These are phyloP conservation scores for Trematomus loennbergii DNA, from an alignment of 2,113 vertebrate species.

Conservation along the genomic window DNA sequence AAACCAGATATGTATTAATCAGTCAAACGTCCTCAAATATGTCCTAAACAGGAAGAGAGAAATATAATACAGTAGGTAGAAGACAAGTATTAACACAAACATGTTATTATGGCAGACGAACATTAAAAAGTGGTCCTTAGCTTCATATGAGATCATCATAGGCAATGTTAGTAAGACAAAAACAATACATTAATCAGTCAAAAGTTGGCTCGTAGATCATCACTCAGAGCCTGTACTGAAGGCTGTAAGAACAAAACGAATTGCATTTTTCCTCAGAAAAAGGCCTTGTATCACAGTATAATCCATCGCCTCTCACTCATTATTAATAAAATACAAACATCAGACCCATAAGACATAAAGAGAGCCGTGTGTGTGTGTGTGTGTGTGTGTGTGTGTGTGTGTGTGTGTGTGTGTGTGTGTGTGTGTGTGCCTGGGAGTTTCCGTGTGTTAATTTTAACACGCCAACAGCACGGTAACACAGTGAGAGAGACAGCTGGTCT, in stretches of 20 bases:
- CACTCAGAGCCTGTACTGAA: slow-evolving; percentile 27
- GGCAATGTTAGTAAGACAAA: slow-evolving; percentile 42
- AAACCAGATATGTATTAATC: slow-evolving; percentile 57
- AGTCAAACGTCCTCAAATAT: slow-evolving; percentile 48
- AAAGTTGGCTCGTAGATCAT: slow-evolving; percentile 40
- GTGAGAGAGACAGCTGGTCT: slow-evolving; percentile 61
- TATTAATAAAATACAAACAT: slow-evolving; percentile 56
- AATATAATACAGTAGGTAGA: slow-evolving; percentile 37
- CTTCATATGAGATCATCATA: slow-evolving; percentile 37
- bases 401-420: not conserved
- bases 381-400: not conserved
- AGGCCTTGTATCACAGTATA: slow-evolving; percentile 72
- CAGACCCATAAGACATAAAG: slow-evolving; percentile 39
- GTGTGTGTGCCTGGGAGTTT: slow-evolving; percentile 19
- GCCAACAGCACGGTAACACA: slow-evolving; percentile 44
- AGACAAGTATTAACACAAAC: slow-evolving; percentile 37
- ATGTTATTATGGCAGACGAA: slow-evolving; percentile 53
- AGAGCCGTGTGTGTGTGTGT: slow-evolving; percentile 22
- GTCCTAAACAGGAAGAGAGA: slow-evolving; percentile 37
- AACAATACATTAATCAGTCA: slow-evolving; percentile 52
- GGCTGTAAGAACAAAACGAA: slow-evolving; percentile 33
- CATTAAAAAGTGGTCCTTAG: slow-evolving; percentile 59
- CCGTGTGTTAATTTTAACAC: slow-evolving; percentile 30
- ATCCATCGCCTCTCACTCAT: slow-evolving; percentile 56
- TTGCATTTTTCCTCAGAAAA: slow-evolving; percentile 52